Evolutionary conservation across 1,140 invertebrate genomes (phyloP).

Genomic region (Lepidurus apus): DNA sequence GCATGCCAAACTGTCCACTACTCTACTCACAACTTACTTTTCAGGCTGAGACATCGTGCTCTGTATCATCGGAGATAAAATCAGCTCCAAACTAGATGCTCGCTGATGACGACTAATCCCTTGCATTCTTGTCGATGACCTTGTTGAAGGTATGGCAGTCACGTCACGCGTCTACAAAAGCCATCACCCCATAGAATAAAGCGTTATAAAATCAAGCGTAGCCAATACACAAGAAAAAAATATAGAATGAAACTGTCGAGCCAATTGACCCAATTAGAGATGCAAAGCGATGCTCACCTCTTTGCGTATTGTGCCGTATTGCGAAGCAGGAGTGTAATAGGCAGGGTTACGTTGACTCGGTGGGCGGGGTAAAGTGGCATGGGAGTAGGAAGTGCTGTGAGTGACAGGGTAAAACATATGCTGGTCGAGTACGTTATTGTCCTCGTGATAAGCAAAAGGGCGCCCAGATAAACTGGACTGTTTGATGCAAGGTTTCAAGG

Average conservation of each 20-base stretch:
- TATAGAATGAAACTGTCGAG: slow-evolving; percentile 14
- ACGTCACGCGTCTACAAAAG: slow-evolving; percentile 35
- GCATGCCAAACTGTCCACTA: neutral
- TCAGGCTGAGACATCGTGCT: slow-evolving; percentile 35
- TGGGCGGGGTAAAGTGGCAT: neutral
- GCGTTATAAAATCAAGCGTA: slow-evolving; percentile 34
- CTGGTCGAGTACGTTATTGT: neutral
- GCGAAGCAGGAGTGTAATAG: slow-evolving; percentile 4
- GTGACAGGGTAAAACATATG: neutral
- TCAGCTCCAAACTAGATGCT: slow-evolving; percentile 41
- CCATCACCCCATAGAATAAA: slow-evolving; percentile 31
- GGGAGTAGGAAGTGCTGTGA: neutral
- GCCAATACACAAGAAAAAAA: slow-evolving; percentile 32
- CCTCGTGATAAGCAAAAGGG: slow-evolving; percentile 16
- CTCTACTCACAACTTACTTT: neutral
- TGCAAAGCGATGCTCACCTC: slow-evolving; percentile 18
- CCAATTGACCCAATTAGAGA: slow-evolving; percentile 5
- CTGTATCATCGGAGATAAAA: slow-evolving; percentile 42
- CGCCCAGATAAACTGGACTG: neutral
- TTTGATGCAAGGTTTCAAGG: slow-evolving; percentile 10
- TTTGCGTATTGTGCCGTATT: slow-evolving; percentile 21
- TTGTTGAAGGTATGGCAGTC: slow-evolving; percentile 29
- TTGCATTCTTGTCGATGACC: slow-evolving; percentile 31
- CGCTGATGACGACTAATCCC: slow-evolving; percentile 36
- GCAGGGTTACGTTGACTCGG: neutral